These are phyloP conservation scores for Eidolon dupreanum DNA, from an alignment of 2,797 vertebrate species.

Conservation along the genomic window DNA sequence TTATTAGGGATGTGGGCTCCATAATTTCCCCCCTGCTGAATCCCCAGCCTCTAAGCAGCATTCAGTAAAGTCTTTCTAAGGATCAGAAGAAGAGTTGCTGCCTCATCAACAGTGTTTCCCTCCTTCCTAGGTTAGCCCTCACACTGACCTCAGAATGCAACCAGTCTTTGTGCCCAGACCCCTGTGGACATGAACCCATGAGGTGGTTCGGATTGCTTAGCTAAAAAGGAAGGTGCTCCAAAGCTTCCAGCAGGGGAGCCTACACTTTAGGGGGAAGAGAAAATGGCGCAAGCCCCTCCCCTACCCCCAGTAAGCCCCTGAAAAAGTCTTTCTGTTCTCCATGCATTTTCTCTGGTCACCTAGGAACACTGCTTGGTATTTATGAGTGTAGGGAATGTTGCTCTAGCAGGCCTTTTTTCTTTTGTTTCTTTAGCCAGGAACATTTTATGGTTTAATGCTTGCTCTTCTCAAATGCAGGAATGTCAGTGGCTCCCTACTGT, in stretches of 20 bases:
- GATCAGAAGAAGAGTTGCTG: not conserved
- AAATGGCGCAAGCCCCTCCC: not conserved
- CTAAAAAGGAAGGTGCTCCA: not conserved
- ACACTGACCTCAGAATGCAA: not conserved
- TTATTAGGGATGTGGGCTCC: not conserved
- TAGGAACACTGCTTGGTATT: constrained; percentile 76
- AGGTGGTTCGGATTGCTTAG: not conserved
- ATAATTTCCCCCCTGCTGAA: not conserved
- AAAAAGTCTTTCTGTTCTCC: constrained; percentile 24
- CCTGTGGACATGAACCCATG: not conserved
- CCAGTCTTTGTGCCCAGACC: not conserved
- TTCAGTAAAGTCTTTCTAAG: not conserved
- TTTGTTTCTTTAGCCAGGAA: constrained; percentile 76
- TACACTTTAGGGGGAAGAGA: not conserved
- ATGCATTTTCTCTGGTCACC: constrained; percentile 66
- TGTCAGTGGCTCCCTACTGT: constrained; percentile 48
- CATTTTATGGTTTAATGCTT: constrained; percentile 75
- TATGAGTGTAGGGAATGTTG: constrained; percentile 75
- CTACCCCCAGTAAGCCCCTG: not conserved
- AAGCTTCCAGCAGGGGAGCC: not conserved
- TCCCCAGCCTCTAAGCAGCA: not conserved
- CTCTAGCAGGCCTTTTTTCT: not conserved
- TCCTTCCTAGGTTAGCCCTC: not conserved
- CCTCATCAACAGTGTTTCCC: not conserved
- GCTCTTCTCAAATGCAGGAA: constrained; percentile 59